phyloP scores from a whole-genome alignment of 2,888 invertebrate genomes.

The Macrosoma leucophasiata region DNA sequence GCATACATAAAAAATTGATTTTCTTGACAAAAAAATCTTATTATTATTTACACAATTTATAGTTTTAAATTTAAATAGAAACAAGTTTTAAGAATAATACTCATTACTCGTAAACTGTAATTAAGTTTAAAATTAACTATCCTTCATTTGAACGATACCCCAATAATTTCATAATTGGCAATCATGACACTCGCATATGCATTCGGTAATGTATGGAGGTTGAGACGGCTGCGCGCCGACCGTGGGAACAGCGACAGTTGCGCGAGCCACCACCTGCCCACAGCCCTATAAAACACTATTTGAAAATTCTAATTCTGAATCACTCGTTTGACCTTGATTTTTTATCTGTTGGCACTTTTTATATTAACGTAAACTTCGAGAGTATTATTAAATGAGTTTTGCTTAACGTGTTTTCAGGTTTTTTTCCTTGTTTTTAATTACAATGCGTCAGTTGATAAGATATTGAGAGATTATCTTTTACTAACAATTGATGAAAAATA shows the following conservation, averaged over 20 bases:
- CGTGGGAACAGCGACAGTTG: constrained; percentile 73
- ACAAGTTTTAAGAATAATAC: too few relatives aligned
- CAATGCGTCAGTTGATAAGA: background rate
- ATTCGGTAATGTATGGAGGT: constrained; percentile 32
- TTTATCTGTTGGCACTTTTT: constrained; percentile 22
- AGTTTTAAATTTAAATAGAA: too few relatives aligned
- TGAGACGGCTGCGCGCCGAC: constrained; percentile 55
- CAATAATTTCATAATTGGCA: constrained; percentile 63
- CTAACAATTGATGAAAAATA: background rate
- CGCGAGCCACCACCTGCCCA: constrained; percentile 56
- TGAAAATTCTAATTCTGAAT: constrained; percentile 63
- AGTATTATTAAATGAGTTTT: background rate
- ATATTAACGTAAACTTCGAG: constrained; percentile 4
- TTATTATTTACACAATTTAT: too few relatives aligned
- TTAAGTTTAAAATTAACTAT: too few relatives aligned
- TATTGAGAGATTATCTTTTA: background rate
- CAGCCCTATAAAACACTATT: constrained; percentile 59
- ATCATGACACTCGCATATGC: constrained; percentile 61
- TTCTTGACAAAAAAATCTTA: too few relatives aligned
- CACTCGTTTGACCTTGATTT: constrained; percentile 57
- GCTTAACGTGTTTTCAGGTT: background rate
- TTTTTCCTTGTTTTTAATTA: constrained; percentile 5
- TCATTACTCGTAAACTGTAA: too few relatives aligned
- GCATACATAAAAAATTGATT: too few relatives aligned
- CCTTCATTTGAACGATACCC: too few relatives aligned